Evolutionary conservation across 1,140 invertebrate species (phyloP).

Genomic region (Nautilus pompilius): DNA sequence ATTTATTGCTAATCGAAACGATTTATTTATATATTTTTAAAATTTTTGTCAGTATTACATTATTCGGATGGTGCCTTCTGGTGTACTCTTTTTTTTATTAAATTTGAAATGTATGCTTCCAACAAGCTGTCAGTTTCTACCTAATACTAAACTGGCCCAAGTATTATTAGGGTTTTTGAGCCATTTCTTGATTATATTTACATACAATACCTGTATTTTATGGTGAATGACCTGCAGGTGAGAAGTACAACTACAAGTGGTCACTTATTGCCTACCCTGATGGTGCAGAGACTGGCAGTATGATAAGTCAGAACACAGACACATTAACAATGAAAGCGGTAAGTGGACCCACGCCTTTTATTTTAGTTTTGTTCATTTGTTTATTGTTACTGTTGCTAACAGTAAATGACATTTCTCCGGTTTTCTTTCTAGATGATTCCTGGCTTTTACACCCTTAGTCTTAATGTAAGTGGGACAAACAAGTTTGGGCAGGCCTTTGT

Average conservation of each 20-base stretch:
- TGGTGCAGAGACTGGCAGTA: conserved; percentile 63
- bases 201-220: neutral
- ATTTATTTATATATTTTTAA: too few relatives aligned
- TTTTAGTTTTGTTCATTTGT: neutral
- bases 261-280: conserved; percentile 77
- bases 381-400: neutral
- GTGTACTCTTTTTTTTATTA: neutral
- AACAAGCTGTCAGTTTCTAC: neutral
- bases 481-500: conserved; percentile 80
- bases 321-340: conserved; percentile 55
- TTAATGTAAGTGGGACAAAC: conserved; percentile 71
- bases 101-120: neutral
- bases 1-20: too few relatives aligned
- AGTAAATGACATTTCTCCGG: neutral
- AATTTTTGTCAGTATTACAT: neutral
- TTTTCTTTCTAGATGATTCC: conserved; percentile 58
- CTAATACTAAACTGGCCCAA: neutral
- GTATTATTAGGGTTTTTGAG: neutral
- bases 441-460: conserved; percentile 85
- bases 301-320: conserved; percentile 80
- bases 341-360: conserved; percentile 8
- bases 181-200: neutral
- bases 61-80: neutral
- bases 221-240: conserved; percentile 44
- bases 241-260: conserved; percentile 85